phyloP scores from a whole-genome alignment of 2,113 vertebrate genomes.

The Ornithorhynchus anatinus region DNA sequence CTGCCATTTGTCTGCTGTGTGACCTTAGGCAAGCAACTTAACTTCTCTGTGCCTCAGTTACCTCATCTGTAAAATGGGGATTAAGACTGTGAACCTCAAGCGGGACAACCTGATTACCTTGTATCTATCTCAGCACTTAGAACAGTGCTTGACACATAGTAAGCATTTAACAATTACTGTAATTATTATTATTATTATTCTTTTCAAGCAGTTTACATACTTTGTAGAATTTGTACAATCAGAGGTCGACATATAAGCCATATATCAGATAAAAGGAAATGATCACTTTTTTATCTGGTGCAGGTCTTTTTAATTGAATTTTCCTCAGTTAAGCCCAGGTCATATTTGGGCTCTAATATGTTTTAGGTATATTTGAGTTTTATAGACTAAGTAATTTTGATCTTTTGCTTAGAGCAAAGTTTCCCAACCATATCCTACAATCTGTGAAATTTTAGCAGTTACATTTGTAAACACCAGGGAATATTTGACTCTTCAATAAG shows the following conservation, averaged over 20 bases:
- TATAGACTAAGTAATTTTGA: slow-evolving; percentile 37
- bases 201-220: no score
- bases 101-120: no score
- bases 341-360: slow-evolving; percentile 34
- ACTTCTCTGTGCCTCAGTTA: no score
- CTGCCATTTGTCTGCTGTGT: no score
- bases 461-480: slow-evolving; percentile 62
- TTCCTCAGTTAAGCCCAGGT: slow-evolving; percentile 40
- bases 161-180: no score
- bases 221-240: slow-evolving; percentile 54
- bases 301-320: slow-evolving; percentile 39
- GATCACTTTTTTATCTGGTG: slow-evolving; percentile 47
- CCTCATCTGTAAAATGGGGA: no score
- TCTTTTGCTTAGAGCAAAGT: slow-evolving; percentile 44
- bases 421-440: slow-evolving; percentile 52
- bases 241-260: slow-evolving; percentile 52
- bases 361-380: slow-evolving; percentile 39
- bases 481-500: slow-evolving; percentile 53
- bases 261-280: slow-evolving; percentile 47
- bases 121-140: no score
- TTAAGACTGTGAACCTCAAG: no score
- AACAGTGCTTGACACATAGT: no score
- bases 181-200: no score
- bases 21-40: no score
- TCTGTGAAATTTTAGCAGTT: slow-evolving; percentile 46